A percentile compares a stretch with the other conserved stretches of the same genome.
Evolutionary conservation across 2,113 vertebrate species (phyloP).

Genomic region (Gymnorhina tibicen): DNA sequence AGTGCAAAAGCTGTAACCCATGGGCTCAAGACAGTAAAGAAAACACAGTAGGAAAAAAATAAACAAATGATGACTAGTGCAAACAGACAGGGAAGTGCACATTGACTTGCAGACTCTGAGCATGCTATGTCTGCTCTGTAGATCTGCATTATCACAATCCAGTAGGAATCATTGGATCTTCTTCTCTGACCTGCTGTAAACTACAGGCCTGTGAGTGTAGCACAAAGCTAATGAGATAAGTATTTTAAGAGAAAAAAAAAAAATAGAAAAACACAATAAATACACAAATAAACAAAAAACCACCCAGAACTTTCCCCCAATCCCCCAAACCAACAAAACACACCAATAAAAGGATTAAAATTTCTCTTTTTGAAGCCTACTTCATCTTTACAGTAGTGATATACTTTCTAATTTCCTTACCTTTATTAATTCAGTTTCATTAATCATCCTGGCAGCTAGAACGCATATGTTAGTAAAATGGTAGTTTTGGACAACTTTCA

Average conservation of each 20-base stretch:
- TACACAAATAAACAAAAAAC: neutral
- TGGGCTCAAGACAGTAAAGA: neutral
- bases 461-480: neutral
- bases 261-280: neutral
- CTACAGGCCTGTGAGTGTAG: neutral
- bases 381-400: neutral
- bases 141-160: neutral
- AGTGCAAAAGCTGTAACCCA: neutral
- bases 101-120: neutral
- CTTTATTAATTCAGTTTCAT: neutral
- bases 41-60: neutral
- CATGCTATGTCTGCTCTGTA: neutral
- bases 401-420: neutral
- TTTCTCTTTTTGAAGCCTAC: neutral
- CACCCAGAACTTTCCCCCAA: no score
- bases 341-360: neutral
- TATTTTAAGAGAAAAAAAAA: neutral
- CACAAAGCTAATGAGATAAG: neutral
- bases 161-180: neutral
- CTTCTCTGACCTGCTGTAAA: neutral
- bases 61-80: neutral
- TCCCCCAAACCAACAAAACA: neutral
- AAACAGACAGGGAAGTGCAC: neutral
- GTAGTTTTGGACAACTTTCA: neutral
- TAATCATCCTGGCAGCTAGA: neutral